Evolutionary conservation across 2,797 vertebrate genomes (phyloP).

Genomic region (Dicrostonyx torquatus): DNA sequence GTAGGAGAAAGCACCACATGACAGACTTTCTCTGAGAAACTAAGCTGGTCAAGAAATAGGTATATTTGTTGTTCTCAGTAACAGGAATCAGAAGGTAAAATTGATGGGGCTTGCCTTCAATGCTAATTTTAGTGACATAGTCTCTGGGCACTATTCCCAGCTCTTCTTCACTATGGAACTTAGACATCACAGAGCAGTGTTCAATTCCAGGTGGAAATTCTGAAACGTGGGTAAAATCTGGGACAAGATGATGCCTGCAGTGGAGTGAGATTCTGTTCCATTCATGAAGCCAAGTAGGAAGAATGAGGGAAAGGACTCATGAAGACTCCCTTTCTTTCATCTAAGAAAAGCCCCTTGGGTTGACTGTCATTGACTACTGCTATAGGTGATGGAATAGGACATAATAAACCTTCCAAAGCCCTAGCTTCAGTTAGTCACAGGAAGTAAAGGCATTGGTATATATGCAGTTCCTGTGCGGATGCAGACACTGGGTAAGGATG

Average conservation of each 20-base stretch:
- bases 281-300: neutral
- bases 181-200: neutral
- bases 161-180: too few relatives aligned
- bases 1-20: neutral
- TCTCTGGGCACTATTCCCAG: neutral
- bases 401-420: neutral
- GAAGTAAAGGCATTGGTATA: neutral
- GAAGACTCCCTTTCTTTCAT: neutral
- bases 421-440: neutral
- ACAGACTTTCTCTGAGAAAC: neutral
- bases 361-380: neutral
- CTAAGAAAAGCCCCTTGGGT: neutral
- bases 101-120: neutral
- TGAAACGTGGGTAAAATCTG: neutral
- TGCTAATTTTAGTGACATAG: neutral
- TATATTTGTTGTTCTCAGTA: neutral
- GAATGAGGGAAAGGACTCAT: neutral
- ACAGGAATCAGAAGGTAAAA: neutral
- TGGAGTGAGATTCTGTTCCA: neutral
- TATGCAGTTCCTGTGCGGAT: neutral
- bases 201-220: neutral
- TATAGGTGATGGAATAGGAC: neutral
- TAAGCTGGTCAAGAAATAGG: slow-evolving; percentile 1
- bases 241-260: neutral
- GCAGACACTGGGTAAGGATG: neutral